These are phyloP conservation scores for Synanthedon formicaeformis DNA, from an alignment of 2,888 invertebrate species.

Conservation along the genomic window DNA sequence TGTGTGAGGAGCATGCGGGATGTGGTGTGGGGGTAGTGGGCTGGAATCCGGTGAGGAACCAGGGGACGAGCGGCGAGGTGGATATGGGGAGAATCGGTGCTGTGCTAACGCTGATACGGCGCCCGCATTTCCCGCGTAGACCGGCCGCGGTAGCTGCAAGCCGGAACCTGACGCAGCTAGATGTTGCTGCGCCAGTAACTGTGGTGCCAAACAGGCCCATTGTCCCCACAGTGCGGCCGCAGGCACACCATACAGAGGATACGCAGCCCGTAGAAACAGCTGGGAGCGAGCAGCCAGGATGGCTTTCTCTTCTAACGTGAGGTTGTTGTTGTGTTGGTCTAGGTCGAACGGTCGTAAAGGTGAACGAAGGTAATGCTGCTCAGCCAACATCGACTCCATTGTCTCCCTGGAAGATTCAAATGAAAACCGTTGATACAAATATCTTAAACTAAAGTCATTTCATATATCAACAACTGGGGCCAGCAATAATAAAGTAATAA, in stretches of 20 bases:
- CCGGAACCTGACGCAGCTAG: conserved; percentile 66
- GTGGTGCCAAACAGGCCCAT: conserved; percentile 77
- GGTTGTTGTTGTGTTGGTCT: conserved; percentile 78
- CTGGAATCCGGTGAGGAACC: conserved; percentile 73
- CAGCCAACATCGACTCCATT: conserved; percentile 89
- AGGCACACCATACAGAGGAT: conserved; percentile 68
- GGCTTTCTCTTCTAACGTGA: conserved; percentile 82
- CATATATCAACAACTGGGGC: no score
- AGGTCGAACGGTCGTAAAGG: conserved; percentile 80
- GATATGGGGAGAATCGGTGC: conserved; percentile 74
- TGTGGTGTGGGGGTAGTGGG: conserved; percentile 36
- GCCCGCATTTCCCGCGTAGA: conserved; percentile 42
- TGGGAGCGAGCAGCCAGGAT: conserved; percentile 82
- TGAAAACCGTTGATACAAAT: no score
- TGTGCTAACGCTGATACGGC: conserved; percentile 49
- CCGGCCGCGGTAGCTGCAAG: conserved; percentile 62
- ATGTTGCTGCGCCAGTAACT: conserved; percentile 76
- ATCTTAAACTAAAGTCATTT: no score
- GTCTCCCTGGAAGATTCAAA: conserved; percentile 77
- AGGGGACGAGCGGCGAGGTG: conserved; percentile 58
- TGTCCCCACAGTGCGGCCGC: conserved; percentile 77
- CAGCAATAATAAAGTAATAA: no score
- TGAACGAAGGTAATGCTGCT: conserved; percentile 85
- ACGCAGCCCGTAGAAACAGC: conserved; percentile 77
- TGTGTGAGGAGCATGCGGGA: conserved; percentile 42